A percentile compares a stretch with the other conserved stretches of the same genome.
Conservation (phyloP, 2,113 vertebrate species). For the Chlamydotis undulata region DNA sequence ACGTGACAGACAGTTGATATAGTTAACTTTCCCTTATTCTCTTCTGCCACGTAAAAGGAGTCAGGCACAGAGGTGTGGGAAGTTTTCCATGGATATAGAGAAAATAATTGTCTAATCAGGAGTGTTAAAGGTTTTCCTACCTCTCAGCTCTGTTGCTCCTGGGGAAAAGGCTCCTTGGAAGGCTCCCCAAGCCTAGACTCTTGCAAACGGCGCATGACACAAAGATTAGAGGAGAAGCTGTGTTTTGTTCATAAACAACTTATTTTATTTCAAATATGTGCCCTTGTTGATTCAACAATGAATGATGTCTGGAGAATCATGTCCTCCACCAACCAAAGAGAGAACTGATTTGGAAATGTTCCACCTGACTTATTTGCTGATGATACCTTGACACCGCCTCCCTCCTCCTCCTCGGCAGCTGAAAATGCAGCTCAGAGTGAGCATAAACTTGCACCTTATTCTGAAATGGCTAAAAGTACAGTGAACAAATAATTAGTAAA, state of each 20-base stretch:
- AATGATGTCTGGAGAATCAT: slow-evolving; percentile 56
- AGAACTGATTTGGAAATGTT: slow-evolving; percentile 50
- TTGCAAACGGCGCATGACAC: not conserved
- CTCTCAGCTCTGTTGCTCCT: not conserved
- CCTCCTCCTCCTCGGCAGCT: slow-evolving; percentile 26
- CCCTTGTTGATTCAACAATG: slow-evolving; percentile 72
- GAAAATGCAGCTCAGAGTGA: slow-evolving; percentile 32
- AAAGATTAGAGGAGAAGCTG: not conserved
- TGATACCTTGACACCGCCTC: not conserved
- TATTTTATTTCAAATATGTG: slow-evolving; percentile 78
- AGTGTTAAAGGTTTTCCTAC: not conserved
- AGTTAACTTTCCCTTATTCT: not conserved
- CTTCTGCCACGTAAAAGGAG: not conserved
- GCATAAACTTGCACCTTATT: slow-evolving; percentile 45
- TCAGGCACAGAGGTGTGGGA: not conserved
- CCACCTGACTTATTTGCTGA: slow-evolving; percentile 40
- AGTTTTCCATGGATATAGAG: rapidly evolving
- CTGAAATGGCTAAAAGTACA: slow-evolving; percentile 56
- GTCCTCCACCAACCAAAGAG: slow-evolving; percentile 67
- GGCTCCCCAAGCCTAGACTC: not conserved
- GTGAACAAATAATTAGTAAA: slow-evolving; percentile 70
- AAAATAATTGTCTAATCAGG: not conserved
- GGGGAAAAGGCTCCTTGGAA: not conserved
- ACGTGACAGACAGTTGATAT: not conserved
- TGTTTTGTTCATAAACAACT: slow-evolving; percentile 68